Conservation (phyloP, 2,113 vertebrate species). For the Nymphicus hollandicus region DNA sequence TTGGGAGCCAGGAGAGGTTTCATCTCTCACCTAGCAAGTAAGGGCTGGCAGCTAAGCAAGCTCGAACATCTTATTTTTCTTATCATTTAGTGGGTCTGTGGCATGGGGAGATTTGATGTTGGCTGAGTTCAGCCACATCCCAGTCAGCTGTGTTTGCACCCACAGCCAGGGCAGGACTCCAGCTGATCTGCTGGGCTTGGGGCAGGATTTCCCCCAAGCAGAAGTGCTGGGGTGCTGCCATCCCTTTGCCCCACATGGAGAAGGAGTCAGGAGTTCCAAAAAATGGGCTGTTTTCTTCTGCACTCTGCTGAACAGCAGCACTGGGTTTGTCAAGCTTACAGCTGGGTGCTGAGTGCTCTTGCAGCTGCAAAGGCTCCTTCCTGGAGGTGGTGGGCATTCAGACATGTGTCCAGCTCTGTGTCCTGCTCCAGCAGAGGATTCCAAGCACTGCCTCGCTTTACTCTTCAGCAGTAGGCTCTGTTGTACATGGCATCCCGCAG, state of each 20-base stretch:
- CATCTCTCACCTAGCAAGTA: not conserved
- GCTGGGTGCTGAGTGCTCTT: not conserved
- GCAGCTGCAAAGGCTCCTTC: not conserved
- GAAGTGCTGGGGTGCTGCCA: not conserved
- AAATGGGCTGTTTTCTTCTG: not conserved
- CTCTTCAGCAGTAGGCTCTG: not conserved
- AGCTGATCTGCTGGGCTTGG: not conserved
- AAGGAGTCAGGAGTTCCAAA: not conserved
- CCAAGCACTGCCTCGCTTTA: rapidly evolving
- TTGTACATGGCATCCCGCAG: not conserved
- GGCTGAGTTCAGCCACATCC: not conserved
- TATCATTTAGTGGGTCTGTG: not conserved
- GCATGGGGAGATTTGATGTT: not conserved
- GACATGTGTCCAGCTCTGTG: not conserved
- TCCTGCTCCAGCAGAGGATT: not conserved
- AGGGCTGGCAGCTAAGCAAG: not conserved
- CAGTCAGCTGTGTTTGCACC: not conserved
- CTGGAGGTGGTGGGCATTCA: not conserved
- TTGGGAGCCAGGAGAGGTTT: not conserved
- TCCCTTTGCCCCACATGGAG: not conserved
- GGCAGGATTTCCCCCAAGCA: not conserved
- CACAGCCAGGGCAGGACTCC: not conserved
- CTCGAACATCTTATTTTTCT: not conserved
- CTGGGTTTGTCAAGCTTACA: not conserved
- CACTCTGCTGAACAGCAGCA: not conserved